These are phyloP conservation scores for Phylloscopus collybita DNA, from an alignment of 2,797 vertebrate species.

Conservation along the genomic window DNA sequence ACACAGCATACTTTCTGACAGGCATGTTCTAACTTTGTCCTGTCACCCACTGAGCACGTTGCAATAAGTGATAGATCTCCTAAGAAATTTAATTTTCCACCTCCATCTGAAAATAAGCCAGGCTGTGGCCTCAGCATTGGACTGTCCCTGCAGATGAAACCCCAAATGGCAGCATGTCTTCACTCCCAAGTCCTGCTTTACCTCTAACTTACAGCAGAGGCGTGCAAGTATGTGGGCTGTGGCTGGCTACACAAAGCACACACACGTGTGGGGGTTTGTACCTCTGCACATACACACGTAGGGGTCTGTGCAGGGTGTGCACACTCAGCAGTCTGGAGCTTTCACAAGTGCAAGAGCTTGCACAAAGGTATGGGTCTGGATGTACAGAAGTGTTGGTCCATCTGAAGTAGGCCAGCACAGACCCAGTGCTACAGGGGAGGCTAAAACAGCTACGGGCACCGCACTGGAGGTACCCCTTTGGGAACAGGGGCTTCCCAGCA, in stretches of 20 bases:
- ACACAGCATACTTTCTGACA: not conserved
- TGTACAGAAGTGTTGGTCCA: not conserved
- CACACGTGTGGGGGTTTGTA: not conserved
- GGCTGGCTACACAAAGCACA: not conserved
- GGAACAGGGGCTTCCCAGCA: not conserved
- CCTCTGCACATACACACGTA: rapidly evolving
- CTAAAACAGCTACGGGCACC: not conserved
- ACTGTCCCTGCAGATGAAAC: not conserved
- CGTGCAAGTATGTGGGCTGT: rapidly evolving
- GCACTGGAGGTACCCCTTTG: not conserved
- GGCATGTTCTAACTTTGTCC: not conserved
- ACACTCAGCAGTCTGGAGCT: not conserved
- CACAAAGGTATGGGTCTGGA: not conserved
- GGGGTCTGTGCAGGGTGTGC: not conserved
- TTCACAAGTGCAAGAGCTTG: not conserved
- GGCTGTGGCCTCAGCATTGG: not conserved
- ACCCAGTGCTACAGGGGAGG: not conserved
- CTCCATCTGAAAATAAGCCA: not conserved
- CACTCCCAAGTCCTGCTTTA: not conserved
- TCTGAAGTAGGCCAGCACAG: not conserved
- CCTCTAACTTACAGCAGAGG: not conserved
- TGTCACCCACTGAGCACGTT: not conserved
- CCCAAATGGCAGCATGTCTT: not conserved
- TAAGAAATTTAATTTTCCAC: not conserved
- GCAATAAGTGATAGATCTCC: not conserved